phyloP scores from a whole-genome alignment of 2,113 vertebrate genomes.

The Pleuronectes platessa region DNA sequence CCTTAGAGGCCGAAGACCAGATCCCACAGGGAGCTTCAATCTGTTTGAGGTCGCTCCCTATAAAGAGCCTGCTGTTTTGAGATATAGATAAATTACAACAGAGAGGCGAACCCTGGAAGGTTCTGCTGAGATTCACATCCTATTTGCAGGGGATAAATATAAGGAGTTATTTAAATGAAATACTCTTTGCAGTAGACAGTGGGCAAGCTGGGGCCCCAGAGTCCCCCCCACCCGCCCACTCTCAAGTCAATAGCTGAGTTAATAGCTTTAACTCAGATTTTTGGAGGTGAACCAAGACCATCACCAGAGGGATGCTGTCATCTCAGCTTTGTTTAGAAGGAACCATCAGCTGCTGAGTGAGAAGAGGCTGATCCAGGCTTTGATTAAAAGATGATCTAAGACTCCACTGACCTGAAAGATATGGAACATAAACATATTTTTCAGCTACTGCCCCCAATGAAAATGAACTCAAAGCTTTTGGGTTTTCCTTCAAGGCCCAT shows the following conservation, averaged over 20 bases:
- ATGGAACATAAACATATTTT: neutral
- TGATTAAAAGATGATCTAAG: slow-evolving; percentile 22
- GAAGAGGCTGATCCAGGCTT: slow-evolving; percentile 17
- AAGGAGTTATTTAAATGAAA: slow-evolving; percentile 10
- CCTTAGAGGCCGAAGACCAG: slow-evolving; percentile 18
- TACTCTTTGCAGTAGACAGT: slow-evolving; percentile 19
- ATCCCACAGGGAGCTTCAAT: slow-evolving; percentile 16
- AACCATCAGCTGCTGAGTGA: slow-evolving; percentile 23
- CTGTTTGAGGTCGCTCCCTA: slow-evolving; percentile 14
- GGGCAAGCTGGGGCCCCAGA: neutral
- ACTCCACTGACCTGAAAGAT: slow-evolving; percentile 22
- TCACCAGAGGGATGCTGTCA: slow-evolving; percentile 44
- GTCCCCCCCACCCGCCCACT: slow-evolving; percentile 27
- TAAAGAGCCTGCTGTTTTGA: slow-evolving; percentile 15
- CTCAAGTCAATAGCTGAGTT: slow-evolving; percentile 32
- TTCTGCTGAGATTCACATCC: slow-evolving; percentile 32
- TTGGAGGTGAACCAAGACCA: slow-evolving; percentile 39
- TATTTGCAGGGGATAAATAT: slow-evolving; percentile 13
- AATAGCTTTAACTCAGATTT: slow-evolving; percentile 33
- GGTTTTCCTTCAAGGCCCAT: slow-evolving; percentile 36
- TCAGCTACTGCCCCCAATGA: neutral
- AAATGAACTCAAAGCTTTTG: slow-evolving; percentile 19
- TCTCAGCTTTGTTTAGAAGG: slow-evolving; percentile 53
- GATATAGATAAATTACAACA: slow-evolving; percentile 21
- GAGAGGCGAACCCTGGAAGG: slow-evolving; percentile 6